phyloP scores from a whole-genome alignment of 2,797 vertebrate species.

The Carapus acus region DNA sequence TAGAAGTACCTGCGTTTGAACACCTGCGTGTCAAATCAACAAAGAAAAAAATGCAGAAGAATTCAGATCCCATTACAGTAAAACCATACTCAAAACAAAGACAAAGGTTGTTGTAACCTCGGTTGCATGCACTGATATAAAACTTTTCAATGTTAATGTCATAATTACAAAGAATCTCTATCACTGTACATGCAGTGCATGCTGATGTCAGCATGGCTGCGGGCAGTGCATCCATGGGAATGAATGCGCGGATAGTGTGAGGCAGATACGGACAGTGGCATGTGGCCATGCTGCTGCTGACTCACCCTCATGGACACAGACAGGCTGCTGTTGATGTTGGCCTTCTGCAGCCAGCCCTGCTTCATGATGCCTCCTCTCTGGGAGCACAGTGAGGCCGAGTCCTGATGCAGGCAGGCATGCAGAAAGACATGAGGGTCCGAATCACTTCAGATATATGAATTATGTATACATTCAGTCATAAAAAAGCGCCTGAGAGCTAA shows the following conservation, averaged over 20 bases:
- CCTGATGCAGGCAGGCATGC: conserved; percentile 65
- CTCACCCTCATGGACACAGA: conserved; percentile 98
- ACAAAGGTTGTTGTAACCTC: too few species aligned
- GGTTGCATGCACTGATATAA: too few species aligned
- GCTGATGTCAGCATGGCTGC: neutral
- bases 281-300: conserved; percentile 37
- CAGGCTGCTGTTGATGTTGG: conserved; percentile 95
- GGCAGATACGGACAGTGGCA: neutral
- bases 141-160: too few species aligned
- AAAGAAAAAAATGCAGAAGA: conserved; percentile 1
- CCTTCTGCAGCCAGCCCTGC: conserved; percentile 97
- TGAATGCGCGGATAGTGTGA: neutral
- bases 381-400: conserved; percentile 87
- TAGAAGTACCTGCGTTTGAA: conserved; percentile 97
- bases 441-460: neutral
- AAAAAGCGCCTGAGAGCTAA: neutral
- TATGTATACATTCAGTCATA: neutral
- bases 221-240: neutral
- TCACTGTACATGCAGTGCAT: too few species aligned
- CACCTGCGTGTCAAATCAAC: conserved; percentile 69
- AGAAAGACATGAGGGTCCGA: conserved; percentile 2
- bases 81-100: too few species aligned
- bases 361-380: conserved; percentile 93
- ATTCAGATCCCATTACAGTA: neutral
- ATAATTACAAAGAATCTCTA: too few species aligned